phyloP scores from a whole-genome alignment of 2,113 vertebrate genomes.

The Grammomys surdaster region DNA sequence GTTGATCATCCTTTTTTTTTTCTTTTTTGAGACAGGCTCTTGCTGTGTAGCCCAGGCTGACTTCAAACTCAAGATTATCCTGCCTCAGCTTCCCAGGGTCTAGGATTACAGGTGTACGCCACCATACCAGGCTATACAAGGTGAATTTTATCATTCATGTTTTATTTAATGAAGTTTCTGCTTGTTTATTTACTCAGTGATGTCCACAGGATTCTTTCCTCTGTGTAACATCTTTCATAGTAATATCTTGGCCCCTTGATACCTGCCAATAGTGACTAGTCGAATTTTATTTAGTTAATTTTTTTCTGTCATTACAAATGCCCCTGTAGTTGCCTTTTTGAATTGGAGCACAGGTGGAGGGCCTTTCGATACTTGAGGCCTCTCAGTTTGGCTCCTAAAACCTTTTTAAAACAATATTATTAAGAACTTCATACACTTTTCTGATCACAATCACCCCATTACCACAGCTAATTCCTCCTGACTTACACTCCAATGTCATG shows the following conservation, averaged over 20 bases:
- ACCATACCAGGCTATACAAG: background rate
- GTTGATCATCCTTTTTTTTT: constrained; percentile 7
- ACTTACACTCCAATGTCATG: background rate
- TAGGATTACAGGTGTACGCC: constrained; percentile 26
- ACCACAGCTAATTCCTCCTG: background rate
- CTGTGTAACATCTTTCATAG: constrained; percentile 11
- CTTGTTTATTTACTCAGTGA: background rate
- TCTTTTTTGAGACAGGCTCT: constrained; percentile 40
- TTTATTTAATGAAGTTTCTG: background rate
- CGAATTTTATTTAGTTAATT: background rate
- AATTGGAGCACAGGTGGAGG: background rate
- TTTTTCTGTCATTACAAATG: background rate
- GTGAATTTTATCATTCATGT: background rate
- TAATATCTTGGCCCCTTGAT: background rate
- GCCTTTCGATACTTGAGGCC: background rate
- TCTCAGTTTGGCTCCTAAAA: background rate
- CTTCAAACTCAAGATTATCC: constrained; percentile 26
- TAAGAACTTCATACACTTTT: background rate
- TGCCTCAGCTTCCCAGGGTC: constrained; percentile 23
- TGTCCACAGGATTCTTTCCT: background rate
- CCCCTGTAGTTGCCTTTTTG: background rate
- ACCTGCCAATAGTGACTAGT: background rate
- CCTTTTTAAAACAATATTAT: background rate
- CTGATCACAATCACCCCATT: background rate
- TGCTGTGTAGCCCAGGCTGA: constrained; percentile 32